Percentiles rank a stretch among this genome's conserved stretches.
These are phyloP conservation scores for Aplidium turbinatum DNA, from an alignment of 23 tunicate genomes.

Conservation along the genomic window DNA sequence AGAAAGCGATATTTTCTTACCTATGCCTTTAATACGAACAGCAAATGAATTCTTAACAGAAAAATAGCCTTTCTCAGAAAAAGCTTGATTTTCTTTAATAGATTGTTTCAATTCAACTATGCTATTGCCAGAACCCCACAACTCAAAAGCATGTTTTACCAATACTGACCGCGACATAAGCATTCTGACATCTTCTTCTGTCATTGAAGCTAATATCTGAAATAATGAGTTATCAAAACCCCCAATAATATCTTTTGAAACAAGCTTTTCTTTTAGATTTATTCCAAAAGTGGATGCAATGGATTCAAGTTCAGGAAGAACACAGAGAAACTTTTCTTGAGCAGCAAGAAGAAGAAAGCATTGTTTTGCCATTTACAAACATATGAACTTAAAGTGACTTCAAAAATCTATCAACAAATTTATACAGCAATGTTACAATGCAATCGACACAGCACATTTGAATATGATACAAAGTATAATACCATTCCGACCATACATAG, in stretches of 20 bases:
- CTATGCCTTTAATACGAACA: conserved; percentile 74
- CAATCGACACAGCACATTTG: background rate
- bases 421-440: too few relatives aligned
- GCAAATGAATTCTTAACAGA: conserved; percentile 34
- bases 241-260: background rate
- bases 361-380: background rate
- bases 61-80: conserved; percentile 38
- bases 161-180: conserved; percentile 66
- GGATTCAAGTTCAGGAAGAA: conserved; percentile 72
- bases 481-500: too few relatives aligned
- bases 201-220: background rate
- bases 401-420: too few relatives aligned
- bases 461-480: too few relatives aligned
- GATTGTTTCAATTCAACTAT: conserved; percentile 46
- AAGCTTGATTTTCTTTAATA: conserved; percentile 22
- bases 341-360: conserved; percentile 48
- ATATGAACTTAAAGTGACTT: too few relatives aligned
- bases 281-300: conserved; percentile 40
- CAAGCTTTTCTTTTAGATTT: conserved; percentile 12
- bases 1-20: conserved; percentile 58
- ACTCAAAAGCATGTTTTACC: conserved; percentile 59
- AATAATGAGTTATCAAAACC: too few relatives aligned
- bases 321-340: conserved; percentile 50
- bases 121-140: conserved; percentile 72
- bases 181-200: conserved; percentile 44